A percentile compares a stretch with the other conserved stretches of the same genome.
phyloP scores from a whole-genome alignment of 2,888 invertebrate genomes.

The Dorcus parallelipipedus region DNA sequence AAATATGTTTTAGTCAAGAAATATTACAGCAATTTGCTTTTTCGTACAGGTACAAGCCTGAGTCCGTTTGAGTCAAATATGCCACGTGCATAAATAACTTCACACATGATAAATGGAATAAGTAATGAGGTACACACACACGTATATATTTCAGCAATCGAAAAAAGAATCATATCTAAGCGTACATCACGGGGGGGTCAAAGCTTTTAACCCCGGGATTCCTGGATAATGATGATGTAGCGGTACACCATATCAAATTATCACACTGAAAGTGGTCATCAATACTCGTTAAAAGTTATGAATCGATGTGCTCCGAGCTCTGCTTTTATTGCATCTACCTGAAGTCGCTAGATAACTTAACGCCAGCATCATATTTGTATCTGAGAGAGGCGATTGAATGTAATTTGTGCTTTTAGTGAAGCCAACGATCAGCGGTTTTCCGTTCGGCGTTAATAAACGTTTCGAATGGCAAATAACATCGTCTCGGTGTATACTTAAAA shows the following conservation, averaged over 20 bases:
- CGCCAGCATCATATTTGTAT: slow-evolving; percentile 2
- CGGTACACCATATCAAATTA: slow-evolving; percentile 39
- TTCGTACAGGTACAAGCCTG: not conserved
- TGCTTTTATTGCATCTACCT: slow-evolving; percentile 3
- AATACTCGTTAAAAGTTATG: slow-evolving; percentile 35
- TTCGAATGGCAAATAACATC: too few relatives aligned
- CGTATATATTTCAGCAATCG: slow-evolving; percentile 15
- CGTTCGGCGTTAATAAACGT: not conserved
- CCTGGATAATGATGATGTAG: slow-evolving; percentile 41
- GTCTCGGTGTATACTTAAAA: too few relatives aligned
- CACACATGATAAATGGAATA: slow-evolving; percentile 10
- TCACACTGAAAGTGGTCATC: slow-evolving; percentile 38
- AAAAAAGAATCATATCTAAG: slow-evolving; percentile 7
- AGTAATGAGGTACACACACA: slow-evolving; percentile 12
- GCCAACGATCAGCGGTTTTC: not conserved
- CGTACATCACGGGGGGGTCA: slow-evolving; percentile 38
- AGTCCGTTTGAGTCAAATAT: not conserved
- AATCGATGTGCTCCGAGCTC: slow-evolving; percentile 21
- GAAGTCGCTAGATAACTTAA: slow-evolving; percentile 3
- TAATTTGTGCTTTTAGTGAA: not conserved
- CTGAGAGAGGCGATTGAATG: slow-evolving; percentile 2
- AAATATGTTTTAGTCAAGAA: not conserved
- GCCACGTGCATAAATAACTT: not conserved
- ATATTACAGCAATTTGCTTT: not conserved
- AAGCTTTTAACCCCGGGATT: slow-evolving; percentile 41